Evolutionary conservation across 2,113 vertebrate species (phyloP), one percentile per base, ranked within the genome.

Genomic region (Isichthys henryi): DNA sequence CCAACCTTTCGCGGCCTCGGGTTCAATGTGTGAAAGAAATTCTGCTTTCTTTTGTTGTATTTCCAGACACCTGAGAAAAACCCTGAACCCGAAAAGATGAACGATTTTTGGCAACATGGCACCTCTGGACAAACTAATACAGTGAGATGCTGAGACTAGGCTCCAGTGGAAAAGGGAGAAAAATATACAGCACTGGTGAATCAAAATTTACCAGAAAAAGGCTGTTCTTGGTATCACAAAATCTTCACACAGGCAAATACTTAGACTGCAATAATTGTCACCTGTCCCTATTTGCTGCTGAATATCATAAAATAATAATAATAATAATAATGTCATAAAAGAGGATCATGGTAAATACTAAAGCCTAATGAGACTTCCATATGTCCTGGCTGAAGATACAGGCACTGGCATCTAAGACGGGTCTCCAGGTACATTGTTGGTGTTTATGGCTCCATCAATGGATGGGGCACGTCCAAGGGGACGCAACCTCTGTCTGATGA

Each of bases 311-410:
- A 13, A 3, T 90, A 89, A 91, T 90, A 90, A 93, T 90, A 89
- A 88, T 70, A 39, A 92, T n/a, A 89, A 91, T 90, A 90, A 93
- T 89, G 89, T 39, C 2, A 89, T 70, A 45, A 92, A 91, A 90
- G 88, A 56, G 43, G 10, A 66, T 91, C 17, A 90, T 82, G 45
- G 87, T 91, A 88, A n/a, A 56, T 27, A 74, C 46, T 77, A 48
- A 48, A 88, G 43, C 39, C 53, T 27, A 45, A 74, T 9, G 90
- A 91, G 90, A 90, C 56, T 91, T 87, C 88, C 93, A 90, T 89
- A 94, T 91, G 91, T 91, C 88, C 66, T 89, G 53, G 89, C 89
- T 90, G 10, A 88, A 74, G 91, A 88, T 53, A 86, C 85, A 50
- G 66, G 58, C 56, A n/a, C 15, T 84, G 88, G 43, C 45, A 43